phyloP scores from a whole-genome alignment of 2,113 vertebrate genomes.

The Alosa alosa region DNA sequence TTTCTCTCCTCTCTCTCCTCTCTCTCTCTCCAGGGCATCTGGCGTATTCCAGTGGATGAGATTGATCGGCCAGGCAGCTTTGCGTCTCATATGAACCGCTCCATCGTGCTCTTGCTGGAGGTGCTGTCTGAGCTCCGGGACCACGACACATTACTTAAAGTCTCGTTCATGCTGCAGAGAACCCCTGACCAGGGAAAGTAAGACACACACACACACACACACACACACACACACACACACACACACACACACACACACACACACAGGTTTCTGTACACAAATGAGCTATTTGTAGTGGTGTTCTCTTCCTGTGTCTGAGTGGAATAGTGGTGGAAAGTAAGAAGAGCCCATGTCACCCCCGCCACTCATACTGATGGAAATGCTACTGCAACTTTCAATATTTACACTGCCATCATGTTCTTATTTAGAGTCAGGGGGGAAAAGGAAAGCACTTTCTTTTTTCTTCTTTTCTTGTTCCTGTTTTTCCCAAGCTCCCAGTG shows the following conservation, averaged over 20 bases:
- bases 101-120: slow-evolving; percentile 90
- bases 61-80: slow-evolving; percentile 94
- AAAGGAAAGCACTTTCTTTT: not conserved
- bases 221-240: too few relatives aligned
- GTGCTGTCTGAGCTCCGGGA: slow-evolving; percentile 92
- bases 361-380: too few relatives aligned
- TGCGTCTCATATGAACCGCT: slow-evolving; percentile 99
- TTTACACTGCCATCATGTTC: slow-evolving; percentile 7
- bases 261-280: too few relatives aligned
- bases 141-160: slow-evolving; percentile 90
- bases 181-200: slow-evolving; percentile 99
- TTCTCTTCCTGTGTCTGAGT: too few relatives aligned
- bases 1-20: slow-evolving; percentile 23
- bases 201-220: slow-evolving; percentile 46
- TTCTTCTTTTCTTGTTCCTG: not conserved
- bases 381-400: too few relatives aligned
- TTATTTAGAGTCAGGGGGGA: not conserved
- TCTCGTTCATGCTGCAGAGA: slow-evolving; percentile 97
- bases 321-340: too few relatives aligned
- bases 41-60: slow-evolving; percentile 97
- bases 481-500: not conserved
- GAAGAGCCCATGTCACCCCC: not conserved
- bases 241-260: too few relatives aligned
- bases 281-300: too few relatives aligned
- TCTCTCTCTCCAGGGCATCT: slow-evolving; percentile 84